Evolutionary conservation across 2,113 vertebrate species (phyloP), one percentile per base, ranked within the genome.

Genomic region (Engraulis encrasicolus): DNA sequence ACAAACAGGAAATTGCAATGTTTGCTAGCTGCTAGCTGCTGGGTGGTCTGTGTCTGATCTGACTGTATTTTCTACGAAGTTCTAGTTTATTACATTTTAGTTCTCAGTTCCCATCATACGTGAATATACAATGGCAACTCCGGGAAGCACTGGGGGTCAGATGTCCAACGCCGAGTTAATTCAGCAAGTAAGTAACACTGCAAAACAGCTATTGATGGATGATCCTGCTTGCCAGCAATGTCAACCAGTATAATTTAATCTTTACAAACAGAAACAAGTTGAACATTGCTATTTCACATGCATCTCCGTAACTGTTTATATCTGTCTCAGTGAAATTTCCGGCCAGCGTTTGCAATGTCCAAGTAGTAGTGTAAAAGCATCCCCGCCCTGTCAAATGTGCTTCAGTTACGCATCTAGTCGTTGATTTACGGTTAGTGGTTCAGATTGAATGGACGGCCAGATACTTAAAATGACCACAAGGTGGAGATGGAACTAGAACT

Each of bases 111-210:
- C 12, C 14, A 74, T n/a, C n/a, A n/a, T n/a, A n/a, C n/a, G 9
- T 36, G 27, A 34, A 2, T 74, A 74, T 36, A 74, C 27, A 1
- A 74, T 74, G 66, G 66, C 66, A 74, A 31, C 66, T 74, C 66
- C 66, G 1, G 31, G 27, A 74, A 74, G 31, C 17, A 5, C 66
- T 74, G 31, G 27, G 27, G 84, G 48, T 1, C 78, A 48, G n/a
- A 88, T 90, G 88, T 66, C 85, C 15, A 83, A 89, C 54, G 50
- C 79, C 6, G 88, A 91, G 86, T 83, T 91, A 78, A 79, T 90
- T 50, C 88, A 91, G 81, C 87, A 91, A 88, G 90, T 91, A 4
- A 31, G 86, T 74, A 34, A 45, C 9, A 34, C 11, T 31, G 11
- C 12, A 9, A 5, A 7, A 27, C 20, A 27, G 11, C 6, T 58